These are phyloP conservation scores for Phoxinus phoxinus DNA, from an alignment of 2,113 vertebrate genomes.

Conservation along the genomic window DNA sequence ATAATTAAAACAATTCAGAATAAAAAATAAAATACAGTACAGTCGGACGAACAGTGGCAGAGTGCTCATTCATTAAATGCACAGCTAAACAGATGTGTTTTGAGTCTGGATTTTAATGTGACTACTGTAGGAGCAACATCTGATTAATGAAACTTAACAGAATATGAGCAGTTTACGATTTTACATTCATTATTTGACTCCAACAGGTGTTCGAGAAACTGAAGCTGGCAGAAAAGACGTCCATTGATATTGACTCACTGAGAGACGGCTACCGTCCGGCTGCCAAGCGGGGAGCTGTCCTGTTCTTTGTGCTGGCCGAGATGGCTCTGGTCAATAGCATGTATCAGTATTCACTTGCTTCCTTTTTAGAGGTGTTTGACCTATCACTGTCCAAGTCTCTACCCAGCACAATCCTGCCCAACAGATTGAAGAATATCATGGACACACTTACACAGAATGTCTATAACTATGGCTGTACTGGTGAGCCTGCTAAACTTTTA, in stretches of 20 bases:
- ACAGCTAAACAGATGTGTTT: too few relatives aligned
- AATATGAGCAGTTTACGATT: neutral
- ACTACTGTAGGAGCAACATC: too few relatives aligned
- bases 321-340: constrained; percentile 94
- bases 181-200: constrained; percentile 29
- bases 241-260: constrained; percentile 85
- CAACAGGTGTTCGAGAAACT: constrained; percentile 91
- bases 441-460: constrained; percentile 86
- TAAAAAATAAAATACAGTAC: too few relatives aligned
- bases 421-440: constrained; percentile 88
- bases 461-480: constrained; percentile 95
- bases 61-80: too few relatives aligned
- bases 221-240: constrained; percentile 83
- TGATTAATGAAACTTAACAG: neutral
- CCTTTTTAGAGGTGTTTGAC: constrained; percentile 91
- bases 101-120: too few relatives aligned
- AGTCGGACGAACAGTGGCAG: too few relatives aligned
- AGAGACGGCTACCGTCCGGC: constrained; percentile 93
- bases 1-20: too few relatives aligned
- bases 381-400: constrained; percentile 87
- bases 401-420: constrained; percentile 76
- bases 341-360: constrained; percentile 94
- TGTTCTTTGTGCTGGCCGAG: constrained; percentile 94
- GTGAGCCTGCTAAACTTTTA: constrained; percentile 66
- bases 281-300: constrained; percentile 87